These are phyloP conservation scores for Odontomyia ornata DNA, from an alignment of 2,888 invertebrate genomes.

Conservation along the genomic window DNA sequence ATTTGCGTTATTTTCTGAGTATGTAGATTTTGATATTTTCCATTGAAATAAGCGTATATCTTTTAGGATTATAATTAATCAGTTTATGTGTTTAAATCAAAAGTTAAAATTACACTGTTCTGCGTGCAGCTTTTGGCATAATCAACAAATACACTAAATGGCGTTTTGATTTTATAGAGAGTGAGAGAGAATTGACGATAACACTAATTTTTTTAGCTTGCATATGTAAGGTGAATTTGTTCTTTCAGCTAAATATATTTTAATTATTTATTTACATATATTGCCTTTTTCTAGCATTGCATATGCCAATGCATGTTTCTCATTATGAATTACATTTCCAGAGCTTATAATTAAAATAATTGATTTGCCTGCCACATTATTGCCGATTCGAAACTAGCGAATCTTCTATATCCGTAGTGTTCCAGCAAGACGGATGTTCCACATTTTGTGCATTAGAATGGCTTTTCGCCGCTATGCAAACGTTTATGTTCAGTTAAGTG, in stretches of 20 bases:
- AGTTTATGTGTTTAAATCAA: conserved; percentile 27
- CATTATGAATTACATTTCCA: not conserved
- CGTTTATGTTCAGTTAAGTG: conserved; percentile 99
- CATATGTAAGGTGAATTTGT: no score
- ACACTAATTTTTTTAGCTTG: not conserved
- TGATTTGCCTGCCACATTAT: conserved; percentile 42
- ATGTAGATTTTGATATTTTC: not conserved
- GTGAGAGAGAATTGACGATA: conserved; percentile 9
- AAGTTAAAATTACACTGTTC: conserved; percentile 11
- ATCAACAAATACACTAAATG: conserved; percentile 3
- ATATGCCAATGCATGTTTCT: not conserved
- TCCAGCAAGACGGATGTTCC: conserved; percentile 60
- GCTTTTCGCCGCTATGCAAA: conserved; percentile 96
- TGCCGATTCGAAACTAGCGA: conserved; percentile 26
- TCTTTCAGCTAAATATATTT: not conserved
- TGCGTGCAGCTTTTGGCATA: not conserved
- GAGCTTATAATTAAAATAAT: conserved; percentile 6
- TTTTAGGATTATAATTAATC: not conserved
- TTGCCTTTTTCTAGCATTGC: not conserved
- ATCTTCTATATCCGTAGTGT: conserved; percentile 52
- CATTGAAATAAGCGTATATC: not conserved
- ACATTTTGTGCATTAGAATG: conserved; percentile 98
- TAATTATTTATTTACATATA: not conserved
- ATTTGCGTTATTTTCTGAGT: no score
- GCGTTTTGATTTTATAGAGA: not conserved